A percentile compares a stretch with the other conserved stretches of the same genome.
Conservation (phyloP, 1,140 invertebrate genomes). For the Drosophila suzukii region DNA sequence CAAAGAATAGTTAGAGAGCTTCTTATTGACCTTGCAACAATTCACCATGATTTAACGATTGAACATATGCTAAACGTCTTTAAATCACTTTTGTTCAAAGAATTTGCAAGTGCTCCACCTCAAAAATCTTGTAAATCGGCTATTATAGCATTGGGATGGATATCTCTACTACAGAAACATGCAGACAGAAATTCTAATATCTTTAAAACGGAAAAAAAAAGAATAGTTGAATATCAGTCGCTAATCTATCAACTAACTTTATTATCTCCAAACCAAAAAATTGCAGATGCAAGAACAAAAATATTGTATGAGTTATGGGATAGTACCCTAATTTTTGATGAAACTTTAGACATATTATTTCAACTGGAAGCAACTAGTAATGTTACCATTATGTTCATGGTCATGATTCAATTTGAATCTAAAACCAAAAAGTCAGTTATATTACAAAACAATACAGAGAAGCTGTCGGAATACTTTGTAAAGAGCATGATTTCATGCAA, state of each 20-base stretch:
- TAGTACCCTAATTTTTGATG: constrained; percentile 63
- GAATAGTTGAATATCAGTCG: constrained; percentile 67
- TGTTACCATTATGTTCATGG: constrained; percentile 62
- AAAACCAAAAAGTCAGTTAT: constrained; percentile 31
- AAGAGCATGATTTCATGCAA: constrained; percentile 93
- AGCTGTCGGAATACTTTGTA: constrained; percentile 90
- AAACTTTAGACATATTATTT: constrained; percentile 49
- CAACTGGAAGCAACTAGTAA: constrained; percentile 65
- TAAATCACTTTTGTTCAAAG: constrained; percentile 3
- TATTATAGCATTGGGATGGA: constrained; percentile 5
- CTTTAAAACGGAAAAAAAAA: constrained; percentile 63
- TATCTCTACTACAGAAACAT: background rate
- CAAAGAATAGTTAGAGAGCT: constrained; percentile 5
- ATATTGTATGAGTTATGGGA: constrained; percentile 72
- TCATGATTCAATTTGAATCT: constrained; percentile 53
- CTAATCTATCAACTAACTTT: constrained; percentile 68
- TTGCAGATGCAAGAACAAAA: constrained; percentile 69
- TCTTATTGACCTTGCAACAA: background rate
- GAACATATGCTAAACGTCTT: constrained; percentile 9
- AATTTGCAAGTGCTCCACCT: background rate
- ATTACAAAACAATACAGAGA: constrained; percentile 84
- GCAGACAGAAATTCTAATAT: constrained; percentile 1
- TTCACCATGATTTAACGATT: constrained; percentile 9
- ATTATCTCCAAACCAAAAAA: constrained; percentile 46
- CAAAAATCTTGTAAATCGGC: constrained; percentile 11